A percentile compares a stretch with the other conserved stretches of the same genome.
Evolutionary conservation across 92 coral and sea anemone species (phyloP).

Genomic region (Porites evermanni): DNA sequence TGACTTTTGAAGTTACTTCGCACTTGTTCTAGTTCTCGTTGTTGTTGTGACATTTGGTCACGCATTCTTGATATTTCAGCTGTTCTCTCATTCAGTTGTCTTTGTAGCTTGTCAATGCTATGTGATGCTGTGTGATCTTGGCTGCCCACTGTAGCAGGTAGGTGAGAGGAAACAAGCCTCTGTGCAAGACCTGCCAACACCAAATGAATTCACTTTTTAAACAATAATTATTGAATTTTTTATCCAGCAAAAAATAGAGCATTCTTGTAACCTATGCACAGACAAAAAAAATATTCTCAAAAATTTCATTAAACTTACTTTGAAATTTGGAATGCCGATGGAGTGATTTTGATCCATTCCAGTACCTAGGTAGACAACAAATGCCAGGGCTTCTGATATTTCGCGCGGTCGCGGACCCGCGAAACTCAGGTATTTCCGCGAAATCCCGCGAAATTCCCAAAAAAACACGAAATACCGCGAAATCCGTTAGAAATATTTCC

Average conservation of each 20-base stretch:
- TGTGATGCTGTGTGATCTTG: slow-evolving; percentile 31
- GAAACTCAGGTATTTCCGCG: too few species aligned
- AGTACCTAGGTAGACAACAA: slow-evolving; percentile 63
- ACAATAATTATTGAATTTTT: too few species aligned
- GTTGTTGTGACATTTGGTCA: slow-evolving; percentile 80
- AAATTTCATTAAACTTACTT: slow-evolving; percentile 53
- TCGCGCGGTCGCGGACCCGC: too few species aligned
- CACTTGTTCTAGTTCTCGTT: slow-evolving; percentile 72
- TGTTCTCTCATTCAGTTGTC: slow-evolving; percentile 77
- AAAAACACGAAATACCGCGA: too few species aligned
- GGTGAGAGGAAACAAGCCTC: slow-evolving; percentile 60
- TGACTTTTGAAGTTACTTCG: slow-evolving; percentile 70
- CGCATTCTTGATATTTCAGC: slow-evolving; percentile 78
- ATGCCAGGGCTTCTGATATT: too few species aligned
- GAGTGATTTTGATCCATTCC: slow-evolving; percentile 99
- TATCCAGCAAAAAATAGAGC: neutral
- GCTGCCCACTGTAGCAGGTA: slow-evolving; percentile 20
- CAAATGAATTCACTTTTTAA: neutral
- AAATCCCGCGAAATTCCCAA: too few species aligned
- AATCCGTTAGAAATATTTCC: too few species aligned
- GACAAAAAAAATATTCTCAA: too few species aligned
- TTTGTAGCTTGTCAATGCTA: slow-evolving; percentile 60
- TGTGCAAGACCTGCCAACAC: slow-evolving; percentile 75
- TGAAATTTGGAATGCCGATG: slow-evolving; percentile 90
- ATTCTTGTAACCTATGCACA: neutral